These are phyloP conservation scores for Lucinisca nassula DNA, from an alignment of 2,888 invertebrate species.

Conservation along the genomic window DNA sequence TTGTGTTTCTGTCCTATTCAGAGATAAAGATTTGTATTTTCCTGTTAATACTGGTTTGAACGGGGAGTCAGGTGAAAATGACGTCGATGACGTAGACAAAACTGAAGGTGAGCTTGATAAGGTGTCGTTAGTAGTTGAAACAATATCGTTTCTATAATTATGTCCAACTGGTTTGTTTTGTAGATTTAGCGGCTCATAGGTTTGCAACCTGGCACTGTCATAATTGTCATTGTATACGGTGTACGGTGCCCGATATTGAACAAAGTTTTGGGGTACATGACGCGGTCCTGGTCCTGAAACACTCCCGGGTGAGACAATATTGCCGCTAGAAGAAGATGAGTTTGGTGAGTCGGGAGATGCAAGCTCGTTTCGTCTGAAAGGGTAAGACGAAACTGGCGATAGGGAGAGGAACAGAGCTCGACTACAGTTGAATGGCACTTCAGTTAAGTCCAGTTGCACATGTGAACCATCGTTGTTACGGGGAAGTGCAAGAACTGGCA, in stretches of 20 bases:
- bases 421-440: slow-evolving; percentile 27
- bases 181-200: no score
- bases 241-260: not conserved
- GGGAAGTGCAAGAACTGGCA: no score
- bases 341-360: slow-evolving; percentile 68
- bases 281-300: not conserved
- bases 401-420: slow-evolving; percentile 41
- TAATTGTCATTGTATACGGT: no score
- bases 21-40: not conserved
- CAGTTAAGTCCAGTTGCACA: no score
- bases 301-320: not conserved
- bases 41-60: not conserved
- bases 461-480: no score
- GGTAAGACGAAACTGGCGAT: slow-evolving; percentile 67
- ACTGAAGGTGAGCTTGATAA: not conserved
- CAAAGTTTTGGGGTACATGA: not conserved
- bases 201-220: no score
- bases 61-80: not conserved
- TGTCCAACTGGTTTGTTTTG: no score
- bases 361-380: slow-evolving; percentile 69
- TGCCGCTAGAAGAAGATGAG: not conserved
- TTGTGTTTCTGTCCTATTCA: not conserved
- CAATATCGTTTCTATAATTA: no score
- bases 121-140: no score
- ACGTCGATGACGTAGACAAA: not conserved